Percentiles rank a stretch among this genome's conserved stretches.
Conservation (phyloP, 2,113 vertebrate species). For the Micronisus gabar region DNA sequence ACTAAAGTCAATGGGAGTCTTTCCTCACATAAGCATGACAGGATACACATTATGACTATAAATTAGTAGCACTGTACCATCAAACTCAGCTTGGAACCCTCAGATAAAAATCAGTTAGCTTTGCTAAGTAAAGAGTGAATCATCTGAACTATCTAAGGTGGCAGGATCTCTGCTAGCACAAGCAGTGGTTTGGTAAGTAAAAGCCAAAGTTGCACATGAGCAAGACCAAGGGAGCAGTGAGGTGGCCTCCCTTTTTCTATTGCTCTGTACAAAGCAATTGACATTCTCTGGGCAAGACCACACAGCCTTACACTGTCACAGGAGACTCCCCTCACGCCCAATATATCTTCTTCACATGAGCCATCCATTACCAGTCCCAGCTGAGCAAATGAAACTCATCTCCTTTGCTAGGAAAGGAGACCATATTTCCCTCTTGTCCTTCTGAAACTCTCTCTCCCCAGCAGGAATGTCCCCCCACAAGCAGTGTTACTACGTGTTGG, state of each 20-base stretch:
- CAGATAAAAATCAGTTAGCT: neutral
- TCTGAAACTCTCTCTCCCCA: neutral
- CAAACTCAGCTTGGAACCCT: neutral
- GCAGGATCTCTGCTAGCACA: accelerated
- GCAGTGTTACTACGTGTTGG: neutral
- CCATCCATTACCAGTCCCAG: neutral
- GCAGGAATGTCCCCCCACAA: neutral
- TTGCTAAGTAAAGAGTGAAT: neutral
- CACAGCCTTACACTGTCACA: neutral
- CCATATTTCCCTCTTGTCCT: neutral
- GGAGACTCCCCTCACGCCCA: neutral
- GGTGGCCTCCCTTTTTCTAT: neutral
- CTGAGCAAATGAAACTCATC: neutral
- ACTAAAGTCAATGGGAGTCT: neutral
- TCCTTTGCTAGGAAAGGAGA: neutral
- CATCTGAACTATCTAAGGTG: neutral
- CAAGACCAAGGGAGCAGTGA: neutral
- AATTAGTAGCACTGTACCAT: neutral
- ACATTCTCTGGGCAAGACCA: neutral
- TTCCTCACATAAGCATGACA: neutral
- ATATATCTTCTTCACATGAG: neutral
- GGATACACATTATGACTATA: neutral
- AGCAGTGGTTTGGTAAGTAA: neutral
- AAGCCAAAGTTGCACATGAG: neutral
- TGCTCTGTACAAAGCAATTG: neutral